These are phyloP conservation scores for Micromys minutus DNA, from an alignment of 2,113 vertebrate genomes.

Conservation along the genomic window DNA sequence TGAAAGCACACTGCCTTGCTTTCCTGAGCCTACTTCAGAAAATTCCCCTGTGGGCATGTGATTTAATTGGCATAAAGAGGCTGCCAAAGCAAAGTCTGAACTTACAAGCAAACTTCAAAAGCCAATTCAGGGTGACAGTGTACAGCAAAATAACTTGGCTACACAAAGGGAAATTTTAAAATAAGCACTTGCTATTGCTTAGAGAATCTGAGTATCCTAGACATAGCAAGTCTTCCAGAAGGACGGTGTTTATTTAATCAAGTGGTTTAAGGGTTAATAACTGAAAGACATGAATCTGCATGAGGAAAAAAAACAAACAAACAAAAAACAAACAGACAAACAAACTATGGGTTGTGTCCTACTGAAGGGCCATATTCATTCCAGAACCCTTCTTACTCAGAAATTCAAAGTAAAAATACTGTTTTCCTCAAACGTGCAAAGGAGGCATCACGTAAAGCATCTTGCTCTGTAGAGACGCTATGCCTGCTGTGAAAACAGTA, in stretches of 20 bases:
- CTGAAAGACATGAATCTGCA: slow-evolving; percentile 30
- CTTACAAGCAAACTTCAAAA: slow-evolving; percentile 47
- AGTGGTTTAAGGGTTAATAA: slow-evolving; percentile 65
- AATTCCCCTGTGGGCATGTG: not conserved
- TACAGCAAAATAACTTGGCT: slow-evolving; percentile 12
- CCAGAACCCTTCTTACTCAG: slow-evolving; percentile 20
- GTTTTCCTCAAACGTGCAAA: slow-evolving; percentile 54
- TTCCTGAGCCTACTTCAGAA: not conserved
- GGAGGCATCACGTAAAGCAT: not conserved
- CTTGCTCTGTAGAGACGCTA: not conserved
- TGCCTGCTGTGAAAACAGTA: not conserved
- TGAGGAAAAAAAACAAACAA: slow-evolving; percentile 62
- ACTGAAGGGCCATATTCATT: slow-evolving; percentile 51
- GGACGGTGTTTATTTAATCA: slow-evolving; percentile 13
- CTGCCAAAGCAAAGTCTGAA: not conserved
- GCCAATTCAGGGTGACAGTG: not conserved
- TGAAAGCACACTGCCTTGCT: not conserved
- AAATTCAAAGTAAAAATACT: slow-evolving; percentile 59
- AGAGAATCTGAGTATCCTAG: not conserved
- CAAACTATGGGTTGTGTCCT: not conserved
- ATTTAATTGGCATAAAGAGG: slow-evolving; percentile 13
- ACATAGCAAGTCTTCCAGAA: slow-evolving; percentile 34
- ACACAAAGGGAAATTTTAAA: slow-evolving; percentile 42
- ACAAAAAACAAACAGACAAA: too few species aligned
- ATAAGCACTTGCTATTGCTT: slow-evolving; percentile 39